Evolutionary conservation across 2,797 vertebrate genomes (phyloP).

Genomic region (Clamator glandarius): DNA sequence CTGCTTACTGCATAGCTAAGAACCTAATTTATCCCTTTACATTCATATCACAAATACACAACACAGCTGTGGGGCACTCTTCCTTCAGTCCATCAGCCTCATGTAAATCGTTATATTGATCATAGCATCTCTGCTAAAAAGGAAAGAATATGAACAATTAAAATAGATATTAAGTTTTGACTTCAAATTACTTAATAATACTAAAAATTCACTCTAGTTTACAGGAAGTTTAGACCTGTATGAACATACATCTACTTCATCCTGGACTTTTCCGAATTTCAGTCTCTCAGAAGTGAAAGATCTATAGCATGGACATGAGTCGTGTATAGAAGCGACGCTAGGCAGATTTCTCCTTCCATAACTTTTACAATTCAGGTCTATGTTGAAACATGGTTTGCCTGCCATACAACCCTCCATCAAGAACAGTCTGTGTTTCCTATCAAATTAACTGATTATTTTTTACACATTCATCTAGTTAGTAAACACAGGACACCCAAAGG

Average conservation of each 20-base stretch:
- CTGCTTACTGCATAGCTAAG: neutral
- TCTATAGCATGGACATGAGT: neutral
- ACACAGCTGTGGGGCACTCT: neutral
- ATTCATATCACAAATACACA: neutral
- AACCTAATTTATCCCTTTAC: neutral
- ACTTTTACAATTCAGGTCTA: neutral
- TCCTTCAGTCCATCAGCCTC: neutral
- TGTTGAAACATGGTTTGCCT: neutral
- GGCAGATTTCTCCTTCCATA: neutral
- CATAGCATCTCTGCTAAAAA: neutral
- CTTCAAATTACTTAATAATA: conserved; percentile 12
- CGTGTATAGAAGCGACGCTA: neutral
- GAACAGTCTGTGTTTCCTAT: neutral
- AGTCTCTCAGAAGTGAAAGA: neutral
- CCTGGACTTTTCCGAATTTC: neutral
- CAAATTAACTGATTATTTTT: neutral
- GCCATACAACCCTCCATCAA: neutral
- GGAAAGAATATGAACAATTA: neutral
- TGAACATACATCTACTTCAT: neutral
- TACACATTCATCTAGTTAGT: neutral
- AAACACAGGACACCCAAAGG: neutral
- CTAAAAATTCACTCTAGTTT: neutral
- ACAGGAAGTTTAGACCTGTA: neutral
- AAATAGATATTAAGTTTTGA: neutral
- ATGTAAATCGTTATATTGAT: neutral